These are phyloP conservation scores for Nothocercus julius DNA, from an alignment of 2,113 vertebrate species.

Conservation along the genomic window DNA sequence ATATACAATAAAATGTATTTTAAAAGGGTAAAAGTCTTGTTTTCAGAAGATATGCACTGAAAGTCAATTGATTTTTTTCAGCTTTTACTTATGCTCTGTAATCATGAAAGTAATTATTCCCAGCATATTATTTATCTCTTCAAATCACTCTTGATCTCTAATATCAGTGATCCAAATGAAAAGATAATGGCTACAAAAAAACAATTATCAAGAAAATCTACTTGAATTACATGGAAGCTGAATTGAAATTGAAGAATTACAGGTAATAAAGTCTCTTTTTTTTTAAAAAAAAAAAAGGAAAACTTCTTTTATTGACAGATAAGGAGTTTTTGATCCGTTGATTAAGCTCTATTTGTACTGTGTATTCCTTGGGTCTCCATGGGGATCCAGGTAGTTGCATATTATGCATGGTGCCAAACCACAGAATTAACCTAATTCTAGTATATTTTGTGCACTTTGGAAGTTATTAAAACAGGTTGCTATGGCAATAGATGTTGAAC, in stretches of 20 bases:
- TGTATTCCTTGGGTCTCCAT: background rate
- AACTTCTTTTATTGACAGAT: background rate
- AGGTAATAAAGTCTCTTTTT: background rate
- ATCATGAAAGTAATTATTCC: background rate
- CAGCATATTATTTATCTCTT: background rate
- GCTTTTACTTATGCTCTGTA: background rate
- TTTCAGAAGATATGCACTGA: background rate
- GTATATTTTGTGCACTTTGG: constrained; percentile 13
- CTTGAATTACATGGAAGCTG: background rate
- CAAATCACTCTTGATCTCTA: background rate
- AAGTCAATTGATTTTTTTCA: background rate
- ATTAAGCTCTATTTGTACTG: constrained; percentile 7
- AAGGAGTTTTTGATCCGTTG: background rate
- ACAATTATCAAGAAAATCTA: background rate
- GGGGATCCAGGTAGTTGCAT: background rate
- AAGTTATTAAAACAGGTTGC: constrained; percentile 57
- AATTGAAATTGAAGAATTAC: background rate
- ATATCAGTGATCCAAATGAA: background rate
- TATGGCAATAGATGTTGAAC: constrained; percentile 53
- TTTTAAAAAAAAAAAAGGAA: background rate
- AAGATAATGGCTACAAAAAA: background rate
- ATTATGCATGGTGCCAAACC: background rate
- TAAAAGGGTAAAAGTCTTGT: background rate
- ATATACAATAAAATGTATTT: no score
- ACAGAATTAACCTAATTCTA: constrained; percentile 52